phyloP scores from a whole-genome alignment of 2,113 vertebrate species.

The Bungarus multicinctus region DNA sequence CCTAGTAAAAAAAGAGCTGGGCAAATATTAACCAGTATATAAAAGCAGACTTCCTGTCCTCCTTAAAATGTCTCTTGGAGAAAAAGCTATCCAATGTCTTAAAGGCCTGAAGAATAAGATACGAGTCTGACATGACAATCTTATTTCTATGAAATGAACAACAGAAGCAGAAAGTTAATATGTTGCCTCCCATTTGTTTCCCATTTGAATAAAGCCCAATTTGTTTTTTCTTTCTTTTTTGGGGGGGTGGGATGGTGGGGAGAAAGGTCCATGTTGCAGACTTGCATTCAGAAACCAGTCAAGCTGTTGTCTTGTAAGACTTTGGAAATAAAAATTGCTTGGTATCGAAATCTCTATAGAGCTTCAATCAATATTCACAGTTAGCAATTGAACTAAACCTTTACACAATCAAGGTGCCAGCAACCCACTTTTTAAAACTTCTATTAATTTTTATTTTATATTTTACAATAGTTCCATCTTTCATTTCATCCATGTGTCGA shows the following conservation, averaged over 20 bases:
- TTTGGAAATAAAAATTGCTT: not conserved
- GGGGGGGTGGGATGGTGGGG: no score
- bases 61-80: not conserved
- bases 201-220: not conserved
- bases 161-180: not conserved
- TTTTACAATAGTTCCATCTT: no score
- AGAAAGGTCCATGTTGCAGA: not conserved
- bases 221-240: not conserved
- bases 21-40: not conserved
- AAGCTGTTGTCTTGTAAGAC: not conserved
- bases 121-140: not conserved
- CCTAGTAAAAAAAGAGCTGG: not conserved
- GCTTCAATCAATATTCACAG: not conserved
- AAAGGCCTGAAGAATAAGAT: not conserved
- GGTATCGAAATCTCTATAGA: not conserved
- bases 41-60: not conserved
- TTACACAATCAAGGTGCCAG: not conserved
- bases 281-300: not conserved
- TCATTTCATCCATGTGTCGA: no score
- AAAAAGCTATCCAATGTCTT: not conserved
- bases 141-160: not conserved
- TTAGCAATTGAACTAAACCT: not conserved
- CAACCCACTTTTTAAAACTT: not conserved
- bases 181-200: not conserved
- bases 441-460: not conserved